Evolutionary conservation across 2,888 invertebrate genomes (phyloP), one percentile per base, ranked within the genome.

Genomic region (Rhaphigaster nebulosa): DNA sequence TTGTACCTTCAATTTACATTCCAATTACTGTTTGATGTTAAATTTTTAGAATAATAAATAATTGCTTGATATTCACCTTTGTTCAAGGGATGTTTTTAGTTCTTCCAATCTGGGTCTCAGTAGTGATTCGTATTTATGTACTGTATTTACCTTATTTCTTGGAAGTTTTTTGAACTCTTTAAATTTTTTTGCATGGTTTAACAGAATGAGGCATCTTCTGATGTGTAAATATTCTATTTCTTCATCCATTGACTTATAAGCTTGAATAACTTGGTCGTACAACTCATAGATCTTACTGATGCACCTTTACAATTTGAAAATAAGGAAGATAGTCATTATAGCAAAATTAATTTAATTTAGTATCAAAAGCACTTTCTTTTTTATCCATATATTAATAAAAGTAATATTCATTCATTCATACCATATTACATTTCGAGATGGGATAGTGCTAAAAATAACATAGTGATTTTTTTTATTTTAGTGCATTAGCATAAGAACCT

Each of bases 161-260:
- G 84, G 84, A 45, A 84, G 84, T 45, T 84, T 84, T 84, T 84
- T 84, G n/a, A 84, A 84, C n/a, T 84, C 84, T 84, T 84, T 84
- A 26, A 84, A 84, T 41, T 34, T 84, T 84, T 84, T 84, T 26
- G 84, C 84, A 45, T 84, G 84, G 5, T 84, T 84, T 18, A 84
- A 84, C n/a, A 84, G 45, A n/a, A 84, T 50, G n/a, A 84, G 84
- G n/a, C 84, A 84, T n/a, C 84, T 84, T 45, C 45, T 84, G 45
- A 45, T 84, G 18, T 84, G 45, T 6, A 84, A 26, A 84, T 84
- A 84, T 84, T 84, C 84, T 18, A 45, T 84, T 84, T 84, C 84
- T 45, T 84, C 84, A 26, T 84, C 84, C 84, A 45, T 45, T 45
- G 84, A 41, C 13, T 84, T 84, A 45, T 84, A 84, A 50, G 45